These are phyloP conservation scores for Phaonia tiefii DNA, from an alignment of 2,888 invertebrate species.

Conservation along the genomic window DNA sequence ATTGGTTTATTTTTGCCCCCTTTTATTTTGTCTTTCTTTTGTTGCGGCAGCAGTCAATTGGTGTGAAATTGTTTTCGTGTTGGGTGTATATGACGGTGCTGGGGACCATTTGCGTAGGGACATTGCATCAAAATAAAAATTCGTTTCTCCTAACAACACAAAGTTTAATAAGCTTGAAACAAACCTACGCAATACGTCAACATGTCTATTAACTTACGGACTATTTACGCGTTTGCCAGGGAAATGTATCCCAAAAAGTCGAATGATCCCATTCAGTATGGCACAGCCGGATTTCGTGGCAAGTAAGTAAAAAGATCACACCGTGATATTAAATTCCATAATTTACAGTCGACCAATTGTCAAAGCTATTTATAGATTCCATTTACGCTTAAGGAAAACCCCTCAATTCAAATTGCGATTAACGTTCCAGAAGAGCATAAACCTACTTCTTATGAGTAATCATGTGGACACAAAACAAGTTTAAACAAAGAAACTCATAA, in stretches of 20 bases:
- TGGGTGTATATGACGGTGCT: not conserved
- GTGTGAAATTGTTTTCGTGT: conserved; percentile 16
- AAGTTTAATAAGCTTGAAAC: conserved; percentile 1
- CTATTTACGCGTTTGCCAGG: conserved; percentile 87
- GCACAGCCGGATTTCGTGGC: conserved; percentile 92
- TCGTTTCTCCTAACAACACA: no score
- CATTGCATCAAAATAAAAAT: not conserved
- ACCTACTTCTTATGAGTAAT: conserved; percentile 37
- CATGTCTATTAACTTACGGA: conserved; percentile 79
- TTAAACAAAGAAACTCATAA: conserved; percentile 36
- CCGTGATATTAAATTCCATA: not conserved
- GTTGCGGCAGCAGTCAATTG: conserved; percentile 25
- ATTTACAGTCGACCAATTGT: conserved; percentile 16
- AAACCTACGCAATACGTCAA: conserved; percentile 1
- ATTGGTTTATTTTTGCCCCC: not conserved
- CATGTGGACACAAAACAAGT: conserved; percentile 2
- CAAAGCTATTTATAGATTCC: conserved; percentile 52
- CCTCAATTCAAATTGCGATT: not conserved
- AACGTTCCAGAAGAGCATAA: not conserved
- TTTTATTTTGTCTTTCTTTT: conserved; percentile 10
- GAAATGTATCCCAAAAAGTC: conserved; percentile 88
- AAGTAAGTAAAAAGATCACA: conserved; percentile 80
- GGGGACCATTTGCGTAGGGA: not conserved
- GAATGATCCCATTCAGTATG: conserved; percentile 87
- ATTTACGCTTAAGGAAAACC: conserved; percentile 11